Conservation (phyloP, 2,888 invertebrate species). For the Pterostichus madidus region DNA sequence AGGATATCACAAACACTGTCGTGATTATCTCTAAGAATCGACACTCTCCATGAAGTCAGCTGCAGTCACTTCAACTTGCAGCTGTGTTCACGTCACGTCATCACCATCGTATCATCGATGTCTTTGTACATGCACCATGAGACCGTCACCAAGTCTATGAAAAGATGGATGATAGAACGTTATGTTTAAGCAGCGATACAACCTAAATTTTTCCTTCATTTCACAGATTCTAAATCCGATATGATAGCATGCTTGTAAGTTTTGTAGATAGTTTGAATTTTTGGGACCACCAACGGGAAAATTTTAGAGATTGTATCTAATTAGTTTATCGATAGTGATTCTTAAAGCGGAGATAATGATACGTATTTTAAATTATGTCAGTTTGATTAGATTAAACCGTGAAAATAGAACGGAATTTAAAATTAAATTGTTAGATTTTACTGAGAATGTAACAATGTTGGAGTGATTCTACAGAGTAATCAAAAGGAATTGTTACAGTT, state of each 20-base stretch:
- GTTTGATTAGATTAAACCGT: slow-evolving; percentile 11
- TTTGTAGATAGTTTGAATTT: slow-evolving; percentile 8
- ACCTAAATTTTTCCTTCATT: slow-evolving; percentile 6
- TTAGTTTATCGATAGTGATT: slow-evolving; percentile 37
- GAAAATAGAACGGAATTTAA: not conserved
- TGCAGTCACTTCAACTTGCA: no score
- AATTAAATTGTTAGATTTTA: no score
- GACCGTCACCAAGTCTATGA: no score
- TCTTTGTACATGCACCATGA: no score
- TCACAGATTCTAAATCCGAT: slow-evolving; percentile 27
- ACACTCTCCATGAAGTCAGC: no score
- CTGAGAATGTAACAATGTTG: no score
- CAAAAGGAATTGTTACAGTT: no score
- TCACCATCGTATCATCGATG: no score
- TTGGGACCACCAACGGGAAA: slow-evolving; percentile 36
- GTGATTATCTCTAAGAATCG: no score
- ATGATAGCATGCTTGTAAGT: slow-evolving; percentile 12
- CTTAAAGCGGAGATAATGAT: slow-evolving; percentile 4
- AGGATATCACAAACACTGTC: no score
- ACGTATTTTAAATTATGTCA: slow-evolving; percentile 33
- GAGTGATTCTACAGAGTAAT: no score
- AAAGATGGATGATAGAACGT: slow-evolving; percentile 3
- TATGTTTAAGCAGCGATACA: not conserved
- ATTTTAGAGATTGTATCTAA: slow-evolving; percentile 37
- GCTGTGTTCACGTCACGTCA: no score